Conservation (phyloP, 2,113 vertebrate species). For the Ictalurus punctatus region DNA sequence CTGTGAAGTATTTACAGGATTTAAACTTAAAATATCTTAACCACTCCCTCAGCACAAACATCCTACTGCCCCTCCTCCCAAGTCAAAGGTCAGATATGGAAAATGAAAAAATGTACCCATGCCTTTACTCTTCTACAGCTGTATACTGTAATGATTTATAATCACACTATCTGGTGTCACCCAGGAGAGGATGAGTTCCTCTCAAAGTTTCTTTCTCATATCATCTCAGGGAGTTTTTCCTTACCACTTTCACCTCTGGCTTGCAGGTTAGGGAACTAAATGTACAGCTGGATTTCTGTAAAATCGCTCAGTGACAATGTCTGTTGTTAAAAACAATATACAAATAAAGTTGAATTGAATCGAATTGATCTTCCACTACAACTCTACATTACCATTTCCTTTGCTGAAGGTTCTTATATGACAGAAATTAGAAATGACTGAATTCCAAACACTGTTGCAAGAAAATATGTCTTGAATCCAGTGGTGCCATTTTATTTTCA, state of each 20-base stretch:
- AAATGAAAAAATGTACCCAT: neutral
- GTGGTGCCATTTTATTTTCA: neutral
- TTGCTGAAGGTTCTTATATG: neutral
- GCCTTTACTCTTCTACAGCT: neutral
- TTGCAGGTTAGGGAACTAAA: neutral
- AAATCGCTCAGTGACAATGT: neutral
- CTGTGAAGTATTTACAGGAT: neutral
- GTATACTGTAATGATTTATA: neutral
- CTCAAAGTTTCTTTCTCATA: neutral
- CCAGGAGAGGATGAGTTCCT: neutral
- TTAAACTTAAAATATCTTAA: neutral
- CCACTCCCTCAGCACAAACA: constrained; percentile 1
- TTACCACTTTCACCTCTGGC: neutral
- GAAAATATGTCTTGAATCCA: neutral
- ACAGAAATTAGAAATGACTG: neutral
- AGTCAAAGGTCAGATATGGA: neutral
- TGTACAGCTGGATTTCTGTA: neutral
- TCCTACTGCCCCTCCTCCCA: neutral
- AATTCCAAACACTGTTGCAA: neutral
- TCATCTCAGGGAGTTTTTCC: neutral
- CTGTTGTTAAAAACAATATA: neutral
- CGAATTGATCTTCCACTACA: neutral
- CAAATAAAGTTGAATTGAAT: neutral
- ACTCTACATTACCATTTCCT: neutral
- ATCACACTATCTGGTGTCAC: neutral